phyloP scores from a whole-genome alignment of 2,888 invertebrate species.

The Norana najaformis region DNA sequence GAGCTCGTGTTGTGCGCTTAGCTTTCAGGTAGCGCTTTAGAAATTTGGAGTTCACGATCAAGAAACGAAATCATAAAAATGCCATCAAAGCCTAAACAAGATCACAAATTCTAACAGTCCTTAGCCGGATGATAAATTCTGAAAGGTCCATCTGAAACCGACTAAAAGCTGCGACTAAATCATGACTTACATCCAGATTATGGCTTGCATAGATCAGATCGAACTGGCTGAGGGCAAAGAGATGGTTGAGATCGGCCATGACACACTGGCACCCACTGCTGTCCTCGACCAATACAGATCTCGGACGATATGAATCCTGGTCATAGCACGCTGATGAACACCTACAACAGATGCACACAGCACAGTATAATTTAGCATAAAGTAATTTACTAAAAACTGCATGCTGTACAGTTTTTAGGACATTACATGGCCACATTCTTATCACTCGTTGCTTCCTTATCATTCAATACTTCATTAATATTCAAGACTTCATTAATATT shows the following conservation, averaged over 20 bases:
- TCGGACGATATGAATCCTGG: neutral
- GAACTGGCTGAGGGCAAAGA: conserved; percentile 25
- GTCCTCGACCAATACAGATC: neutral
- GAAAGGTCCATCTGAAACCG: neutral
- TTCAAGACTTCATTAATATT: neutral
- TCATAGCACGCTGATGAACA: neutral
- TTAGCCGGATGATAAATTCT: neutral
- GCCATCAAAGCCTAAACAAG: too few relatives aligned
- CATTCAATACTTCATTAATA: neutral
- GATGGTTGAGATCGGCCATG: conserved; percentile 18
- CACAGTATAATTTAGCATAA: too few relatives aligned
- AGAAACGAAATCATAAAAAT: too few relatives aligned
- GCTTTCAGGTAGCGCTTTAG: too few relatives aligned
- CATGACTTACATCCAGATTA: neutral
- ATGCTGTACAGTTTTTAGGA: too few relatives aligned
- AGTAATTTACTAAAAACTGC: too few relatives aligned
- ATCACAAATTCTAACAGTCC: neutral
- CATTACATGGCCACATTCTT: too few relatives aligned
- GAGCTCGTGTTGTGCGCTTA: too few relatives aligned
- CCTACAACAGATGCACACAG: neutral
- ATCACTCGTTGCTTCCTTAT: too few relatives aligned
- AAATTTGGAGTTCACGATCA: too few relatives aligned
- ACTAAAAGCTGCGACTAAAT: too few relatives aligned
- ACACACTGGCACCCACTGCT: neutral
- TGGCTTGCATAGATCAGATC: conserved; percentile 32